These are phyloP conservation scores for Tragopan temminckii DNA, from an alignment of 2,797 vertebrate genomes.

Conservation along the genomic window DNA sequence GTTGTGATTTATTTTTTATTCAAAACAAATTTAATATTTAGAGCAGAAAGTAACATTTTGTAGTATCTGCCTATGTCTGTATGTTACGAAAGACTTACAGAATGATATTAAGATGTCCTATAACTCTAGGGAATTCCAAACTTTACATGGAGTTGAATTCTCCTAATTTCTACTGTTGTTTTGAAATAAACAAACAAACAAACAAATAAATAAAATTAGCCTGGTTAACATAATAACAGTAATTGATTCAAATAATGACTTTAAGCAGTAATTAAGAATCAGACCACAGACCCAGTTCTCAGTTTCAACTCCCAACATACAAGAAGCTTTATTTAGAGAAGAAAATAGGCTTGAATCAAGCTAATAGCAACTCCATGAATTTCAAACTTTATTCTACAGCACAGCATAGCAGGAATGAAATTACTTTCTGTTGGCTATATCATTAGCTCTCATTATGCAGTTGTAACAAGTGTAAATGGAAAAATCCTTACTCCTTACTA, in stretches of 20 bases:
- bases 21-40: not conserved
- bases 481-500: conserved; percentile 29
- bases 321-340: not conserved
- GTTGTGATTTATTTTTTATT: not conserved
- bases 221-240: not conserved
- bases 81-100: not conserved
- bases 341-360: not conserved
- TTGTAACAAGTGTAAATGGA: not conserved
- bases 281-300: not conserved
- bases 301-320: not conserved
- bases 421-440: not conserved
- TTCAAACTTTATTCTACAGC: not conserved
- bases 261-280: not conserved
- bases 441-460: conserved; percentile 3
- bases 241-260: not conserved
- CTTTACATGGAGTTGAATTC: not conserved
- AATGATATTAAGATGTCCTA: not conserved
- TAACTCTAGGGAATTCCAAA: not conserved
- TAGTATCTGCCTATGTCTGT: not conserved
- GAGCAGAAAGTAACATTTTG: not conserved
- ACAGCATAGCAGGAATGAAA: not conserved
- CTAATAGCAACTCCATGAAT: not conserved
- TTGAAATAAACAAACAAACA: not conserved
- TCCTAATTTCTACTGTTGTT: not conserved
- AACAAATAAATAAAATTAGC: not conserved